phyloP scores from a whole-genome alignment of 2,888 invertebrate genomes.

The Ceriagrion tenellum region DNA sequence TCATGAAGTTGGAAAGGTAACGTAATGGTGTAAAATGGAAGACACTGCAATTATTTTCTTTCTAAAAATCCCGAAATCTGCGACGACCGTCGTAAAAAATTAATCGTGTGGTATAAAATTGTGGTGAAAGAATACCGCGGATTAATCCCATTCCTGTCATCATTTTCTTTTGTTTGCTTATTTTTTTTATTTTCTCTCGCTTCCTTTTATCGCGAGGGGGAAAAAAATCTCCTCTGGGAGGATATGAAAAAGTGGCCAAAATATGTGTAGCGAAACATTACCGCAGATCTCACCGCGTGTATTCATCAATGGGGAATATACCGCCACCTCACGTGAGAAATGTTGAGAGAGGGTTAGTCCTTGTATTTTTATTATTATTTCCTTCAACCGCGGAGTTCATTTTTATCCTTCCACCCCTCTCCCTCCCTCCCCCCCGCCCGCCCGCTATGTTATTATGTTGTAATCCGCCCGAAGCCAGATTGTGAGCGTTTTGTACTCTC shows the following conservation, averaged over 20 bases:
- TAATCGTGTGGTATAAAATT: too few relatives aligned
- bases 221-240: not conserved
- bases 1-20: too few relatives aligned
- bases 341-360: not conserved
- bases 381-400: not conserved
- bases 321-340: not conserved
- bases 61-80: too few relatives aligned
- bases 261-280: not conserved
- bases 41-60: too few relatives aligned
- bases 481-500: constrained; percentile 13
- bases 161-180: not conserved
- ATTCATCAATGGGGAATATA: not conserved
- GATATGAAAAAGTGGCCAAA: too few relatives aligned
- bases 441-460: constrained; percentile 28
- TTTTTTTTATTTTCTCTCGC: not conserved
- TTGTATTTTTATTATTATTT: not conserved
- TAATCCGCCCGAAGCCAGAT: constrained; percentile 60
- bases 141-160: not conserved
- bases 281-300: not conserved
- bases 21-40: too few relatives aligned
- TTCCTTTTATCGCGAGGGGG: not conserved
- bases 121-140: not conserved
- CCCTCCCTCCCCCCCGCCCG: too few relatives aligned
- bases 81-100: too few relatives aligned
- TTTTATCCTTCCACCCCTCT: not conserved